These are phyloP conservation scores for Arenicola marina DNA, from an alignment of 2,888 invertebrate genomes.

Conservation along the genomic window DNA sequence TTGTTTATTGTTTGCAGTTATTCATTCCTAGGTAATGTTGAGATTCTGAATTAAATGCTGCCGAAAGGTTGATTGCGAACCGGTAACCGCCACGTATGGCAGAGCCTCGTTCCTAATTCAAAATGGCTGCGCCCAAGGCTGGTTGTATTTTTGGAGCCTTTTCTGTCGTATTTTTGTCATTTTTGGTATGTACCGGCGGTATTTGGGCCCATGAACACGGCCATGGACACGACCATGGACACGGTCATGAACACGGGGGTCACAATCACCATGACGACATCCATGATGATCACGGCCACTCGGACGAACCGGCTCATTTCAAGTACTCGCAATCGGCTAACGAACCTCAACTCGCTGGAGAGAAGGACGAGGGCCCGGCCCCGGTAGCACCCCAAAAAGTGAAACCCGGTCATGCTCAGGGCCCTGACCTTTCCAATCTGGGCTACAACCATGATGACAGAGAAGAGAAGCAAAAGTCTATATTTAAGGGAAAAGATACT, in stretches of 20 bases:
- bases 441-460: constrained; percentile 32
- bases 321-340: constrained; percentile 83
- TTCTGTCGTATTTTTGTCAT: not conserved
- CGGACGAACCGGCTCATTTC: constrained; percentile 71
- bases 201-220: constrained; percentile 9
- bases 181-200: not conserved
- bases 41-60: too few relatives aligned
- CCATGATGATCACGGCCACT: constrained; percentile 22
- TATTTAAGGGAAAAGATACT: constrained; percentile 31
- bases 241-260: constrained; percentile 15
- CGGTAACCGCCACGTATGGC: not conserved
- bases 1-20: too few relatives aligned
- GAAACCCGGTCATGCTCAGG: not conserved
- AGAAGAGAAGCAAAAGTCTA: constrained; percentile 15
- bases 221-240: constrained; percentile 8
- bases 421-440: too few relatives aligned
- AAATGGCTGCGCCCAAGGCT: constrained; percentile 1
- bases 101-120: not conserved
- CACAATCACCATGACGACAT: constrained; percentile 9
- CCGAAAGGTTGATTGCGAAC: too few relatives aligned
- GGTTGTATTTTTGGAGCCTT: not conserved
- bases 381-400: too few relatives aligned
- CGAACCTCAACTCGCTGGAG: constrained; percentile 31
- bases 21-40: too few relatives aligned
- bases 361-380: not conserved